Percentiles rank a stretch among this genome's conserved stretches.
phyloP scores from a whole-genome alignment of 1,140 invertebrate species.

The Cotesia chilonis region DNA sequence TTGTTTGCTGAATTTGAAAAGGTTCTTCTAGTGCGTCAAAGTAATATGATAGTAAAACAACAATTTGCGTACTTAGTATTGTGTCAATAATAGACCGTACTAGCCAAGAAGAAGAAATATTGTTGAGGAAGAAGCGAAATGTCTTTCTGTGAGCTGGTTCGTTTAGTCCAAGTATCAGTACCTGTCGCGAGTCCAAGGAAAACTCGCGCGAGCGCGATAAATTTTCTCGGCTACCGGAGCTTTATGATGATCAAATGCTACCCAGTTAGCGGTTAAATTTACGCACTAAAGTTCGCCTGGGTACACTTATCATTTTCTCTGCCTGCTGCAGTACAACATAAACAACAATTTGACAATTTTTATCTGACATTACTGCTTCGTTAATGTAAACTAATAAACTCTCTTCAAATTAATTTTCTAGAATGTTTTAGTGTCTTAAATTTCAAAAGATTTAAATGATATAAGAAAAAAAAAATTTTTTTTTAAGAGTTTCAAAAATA shows the following conservation, averaged over 20 bases:
- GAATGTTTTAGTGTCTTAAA: too few species aligned
- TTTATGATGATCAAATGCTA: slow-evolving; percentile 36
- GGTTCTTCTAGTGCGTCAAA: not conserved
- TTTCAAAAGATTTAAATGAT: too few species aligned
- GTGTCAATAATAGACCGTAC: not conserved
- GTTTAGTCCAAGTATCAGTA: slow-evolving; percentile 8
- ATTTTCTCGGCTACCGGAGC: slow-evolving; percentile 21
- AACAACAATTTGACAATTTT: slow-evolving; percentile 28
- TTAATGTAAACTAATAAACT: too few species aligned
- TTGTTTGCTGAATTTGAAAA: slow-evolving; percentile 37
- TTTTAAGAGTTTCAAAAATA: too few species aligned
- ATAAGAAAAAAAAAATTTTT: too few species aligned
- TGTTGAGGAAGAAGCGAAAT: slow-evolving; percentile 19
- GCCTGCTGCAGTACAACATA: too few species aligned
- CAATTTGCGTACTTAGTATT: not conserved
- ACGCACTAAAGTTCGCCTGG: slow-evolving; percentile 37
- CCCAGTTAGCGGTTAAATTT: slow-evolving; percentile 17
- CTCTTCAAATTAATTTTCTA: too few species aligned
- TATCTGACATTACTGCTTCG: too few species aligned
- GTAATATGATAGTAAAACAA: not conserved
- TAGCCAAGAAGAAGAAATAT: slow-evolving; percentile 8
- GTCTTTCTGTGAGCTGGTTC: slow-evolving; percentile 7
- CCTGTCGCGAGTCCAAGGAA: slow-evolving; percentile 22
- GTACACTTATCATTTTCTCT: slow-evolving; percentile 32
- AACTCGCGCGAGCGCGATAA: slow-evolving; percentile 19